Evolutionary conservation across 2,888 invertebrate species (phyloP).

Genomic region (Crioceris asparagi): DNA sequence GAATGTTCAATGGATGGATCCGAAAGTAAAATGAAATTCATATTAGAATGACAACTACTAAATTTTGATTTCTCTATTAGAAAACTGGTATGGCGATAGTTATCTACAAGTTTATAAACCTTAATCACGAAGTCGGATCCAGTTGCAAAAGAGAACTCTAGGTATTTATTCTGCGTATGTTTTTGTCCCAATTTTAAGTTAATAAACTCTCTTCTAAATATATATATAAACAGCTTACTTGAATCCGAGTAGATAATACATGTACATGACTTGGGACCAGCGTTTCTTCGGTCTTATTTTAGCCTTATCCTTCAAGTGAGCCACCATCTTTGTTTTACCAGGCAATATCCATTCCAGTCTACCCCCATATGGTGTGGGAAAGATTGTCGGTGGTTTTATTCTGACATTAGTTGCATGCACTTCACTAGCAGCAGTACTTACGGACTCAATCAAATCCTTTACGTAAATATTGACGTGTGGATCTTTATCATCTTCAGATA

Average conservation of each 20-base stretch:
- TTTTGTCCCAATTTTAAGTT: too few relatives aligned
- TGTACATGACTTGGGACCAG: constrained; percentile 94
- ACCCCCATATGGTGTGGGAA: constrained; percentile 79
- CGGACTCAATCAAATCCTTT: constrained; percentile 54
- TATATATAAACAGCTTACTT: constrained; percentile 56
- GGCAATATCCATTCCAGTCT: constrained; percentile 74
- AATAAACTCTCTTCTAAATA: too few relatives aligned
- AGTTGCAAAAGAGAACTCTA: too few relatives aligned
- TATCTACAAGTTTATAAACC: too few relatives aligned
- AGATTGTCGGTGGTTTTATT: constrained; percentile 59
- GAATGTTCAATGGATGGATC: too few relatives aligned
- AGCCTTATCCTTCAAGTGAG: constrained; percentile 80
- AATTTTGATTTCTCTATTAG: too few relatives aligned
- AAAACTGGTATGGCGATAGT: too few relatives aligned
- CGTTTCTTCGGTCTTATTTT: constrained; percentile 83
- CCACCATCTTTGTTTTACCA: constrained; percentile 72
- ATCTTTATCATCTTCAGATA: constrained; percentile 49
- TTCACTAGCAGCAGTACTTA: constrained; percentile 66
- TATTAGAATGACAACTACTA: too few relatives aligned
- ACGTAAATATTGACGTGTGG: constrained; percentile 77
- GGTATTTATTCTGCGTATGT: too few relatives aligned
- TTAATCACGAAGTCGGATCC: too few relatives aligned
- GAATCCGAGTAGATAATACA: constrained; percentile 82
- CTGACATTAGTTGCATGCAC: constrained; percentile 55
- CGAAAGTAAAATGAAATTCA: too few relatives aligned